These are phyloP conservation scores for Mongoloraphidia duomilia DNA, from an alignment of 2,888 invertebrate genomes.

Conservation along the genomic window DNA sequence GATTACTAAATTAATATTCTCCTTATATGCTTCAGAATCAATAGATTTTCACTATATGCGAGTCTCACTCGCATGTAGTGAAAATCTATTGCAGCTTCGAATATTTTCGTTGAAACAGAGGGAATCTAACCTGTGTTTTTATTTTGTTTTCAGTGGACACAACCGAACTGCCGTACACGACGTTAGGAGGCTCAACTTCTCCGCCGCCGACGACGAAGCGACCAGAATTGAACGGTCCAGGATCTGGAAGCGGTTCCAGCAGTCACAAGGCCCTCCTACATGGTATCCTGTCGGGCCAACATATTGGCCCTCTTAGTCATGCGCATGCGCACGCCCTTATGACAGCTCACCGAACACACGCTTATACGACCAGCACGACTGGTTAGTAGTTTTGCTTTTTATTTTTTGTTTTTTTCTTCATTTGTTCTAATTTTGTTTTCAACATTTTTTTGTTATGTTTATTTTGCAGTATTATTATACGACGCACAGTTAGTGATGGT, in stretches of 20 bases:
- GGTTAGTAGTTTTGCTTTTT: slow-evolving; percentile 30
- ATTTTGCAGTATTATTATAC: too few relatives aligned
- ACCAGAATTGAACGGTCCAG: slow-evolving; percentile 11
- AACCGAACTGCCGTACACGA: slow-evolving; percentile 33
- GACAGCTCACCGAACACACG: slow-evolving; percentile 43
- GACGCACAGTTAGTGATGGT: too few relatives aligned
- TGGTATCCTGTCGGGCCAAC: slow-evolving; percentile 44
- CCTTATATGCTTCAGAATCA: too few relatives aligned
- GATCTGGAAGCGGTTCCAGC: slow-evolving; percentile 20
- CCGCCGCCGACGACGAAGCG: slow-evolving; percentile 14
- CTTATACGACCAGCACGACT: slow-evolving; percentile 41
- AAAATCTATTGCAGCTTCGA: too few relatives aligned
- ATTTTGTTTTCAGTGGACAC: slow-evolving; percentile 43
- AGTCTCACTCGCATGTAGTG: too few relatives aligned
- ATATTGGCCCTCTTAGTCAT: slow-evolving; percentile 28
- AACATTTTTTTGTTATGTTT: neutral
- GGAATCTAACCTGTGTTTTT: slow-evolving; percentile 2
- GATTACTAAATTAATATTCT: too few relatives aligned
- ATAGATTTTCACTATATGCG: too few relatives aligned
- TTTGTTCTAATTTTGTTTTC: neutral
- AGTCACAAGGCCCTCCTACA: slow-evolving; percentile 39
- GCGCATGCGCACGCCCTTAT: slow-evolving; percentile 23
- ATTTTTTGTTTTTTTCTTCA: neutral
- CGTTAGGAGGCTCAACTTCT: slow-evolving; percentile 18
- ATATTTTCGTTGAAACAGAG: too few relatives aligned